Conservation (phyloP, 2,797 vertebrate species). For the Spondyliosoma cantharus region DNA sequence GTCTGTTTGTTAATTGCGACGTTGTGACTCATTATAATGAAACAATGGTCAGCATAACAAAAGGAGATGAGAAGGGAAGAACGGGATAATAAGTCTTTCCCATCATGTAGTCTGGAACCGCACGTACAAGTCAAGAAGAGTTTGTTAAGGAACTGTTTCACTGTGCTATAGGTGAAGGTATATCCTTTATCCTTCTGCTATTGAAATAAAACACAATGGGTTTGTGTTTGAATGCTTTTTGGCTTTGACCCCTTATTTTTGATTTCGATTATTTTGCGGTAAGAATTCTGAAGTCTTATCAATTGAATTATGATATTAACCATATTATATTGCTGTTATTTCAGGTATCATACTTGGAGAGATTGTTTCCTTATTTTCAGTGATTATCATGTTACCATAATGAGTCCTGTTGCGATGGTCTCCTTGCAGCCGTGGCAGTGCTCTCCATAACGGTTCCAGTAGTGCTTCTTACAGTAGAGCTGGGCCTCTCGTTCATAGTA, state of each 20-base stretch:
- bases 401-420: constrained; percentile 92
- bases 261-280: neutral
- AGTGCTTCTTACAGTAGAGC: constrained; percentile 97
- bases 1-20: neutral
- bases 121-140: neutral
- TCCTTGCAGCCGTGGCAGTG: constrained; percentile 94
- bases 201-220: neutral
- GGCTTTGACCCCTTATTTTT: neutral
- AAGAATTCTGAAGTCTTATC: neutral
- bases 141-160: neutral
- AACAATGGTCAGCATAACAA: neutral
- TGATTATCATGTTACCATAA: constrained; percentile 88
- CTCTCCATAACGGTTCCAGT: constrained; percentile 93
- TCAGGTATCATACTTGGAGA: neutral
- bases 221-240: neutral
- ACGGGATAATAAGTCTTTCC: constrained; percentile 8
- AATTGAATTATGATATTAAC: neutral
- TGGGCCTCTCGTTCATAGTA: constrained; percentile 94
- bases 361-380: neutral
- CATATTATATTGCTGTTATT: neutral
- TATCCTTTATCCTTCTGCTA: neutral
- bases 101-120: neutral
- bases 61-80: neutral
- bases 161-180: neutral
- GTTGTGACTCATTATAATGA: constrained; percentile 3